Base-by-base conservation (phyloP, 1,140 invertebrate genomes). In the Drosophila nasuta region DNA sequence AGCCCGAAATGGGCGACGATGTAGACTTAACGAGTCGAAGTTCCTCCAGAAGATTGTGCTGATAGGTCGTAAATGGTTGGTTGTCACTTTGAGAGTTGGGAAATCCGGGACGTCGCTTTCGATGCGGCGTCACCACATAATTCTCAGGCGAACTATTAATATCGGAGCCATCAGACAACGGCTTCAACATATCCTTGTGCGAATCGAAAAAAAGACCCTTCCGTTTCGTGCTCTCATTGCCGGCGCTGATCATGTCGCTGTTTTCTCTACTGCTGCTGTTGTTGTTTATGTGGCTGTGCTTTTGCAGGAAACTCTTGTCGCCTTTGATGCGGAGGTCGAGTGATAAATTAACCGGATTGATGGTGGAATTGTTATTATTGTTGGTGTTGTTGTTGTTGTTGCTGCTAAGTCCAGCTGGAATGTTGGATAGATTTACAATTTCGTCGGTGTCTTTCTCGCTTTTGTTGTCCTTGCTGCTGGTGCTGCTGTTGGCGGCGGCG, bases 31-130 rank as follows among this genome's bases (percentile, higher is more conserved):
- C 82, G 41, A 91, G 65, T 3, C 92, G 88, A 13, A 94, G 92
- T 77, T 96, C 95, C 83, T 96, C 95, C 56, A 96, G 92, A 77
- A 96, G 95, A 73, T 94, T 95, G 15, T 95, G 95, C 41, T 94
- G 94, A 88, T 96, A 97, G 25, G 96, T 96, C 46, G 97, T 96
- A 83, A 97, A 97, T 10, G 96, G 96, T 54, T 96, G 96, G 93
- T 97, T 97, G 86, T 97, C 96, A 51, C 96, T 95, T 6, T 96
- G 96, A 5, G 96, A 95, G 82, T 97, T 97, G 79, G 97, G 96
- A 89, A 97, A 97, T 25, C 96, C 96, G 1, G 96, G 96, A 83
- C 96, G 93, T 92, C 96, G 93, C 93, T 97, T 97, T 74, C 96
- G 92, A 93, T 97, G 96, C 0, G 96, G 96, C 41, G 96, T 97